A percentile compares a stretch with the other conserved stretches of the same genome.
These are phyloP conservation scores for Clarias batrachus DNA, from an alignment of 2,113 vertebrate genomes.

Conservation along the genomic window DNA sequence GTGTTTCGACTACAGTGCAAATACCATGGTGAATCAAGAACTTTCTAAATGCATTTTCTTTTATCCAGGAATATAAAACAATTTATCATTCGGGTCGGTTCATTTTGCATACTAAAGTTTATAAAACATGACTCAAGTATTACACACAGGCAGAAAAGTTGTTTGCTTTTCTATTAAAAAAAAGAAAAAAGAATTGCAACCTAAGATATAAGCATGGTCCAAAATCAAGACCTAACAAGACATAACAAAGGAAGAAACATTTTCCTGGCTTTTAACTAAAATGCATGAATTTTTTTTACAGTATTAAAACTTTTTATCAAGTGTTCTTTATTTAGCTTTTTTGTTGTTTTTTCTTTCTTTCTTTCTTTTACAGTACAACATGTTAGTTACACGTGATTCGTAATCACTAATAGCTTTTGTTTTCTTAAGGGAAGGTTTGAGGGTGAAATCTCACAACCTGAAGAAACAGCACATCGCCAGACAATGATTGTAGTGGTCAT, in stretches of 20 bases:
- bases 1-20: constrained; percentile 62
- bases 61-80: constrained; percentile 54
- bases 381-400: constrained; percentile 28
- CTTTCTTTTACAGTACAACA: constrained; percentile 40
- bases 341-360: background rate
- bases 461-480: constrained; percentile 42
- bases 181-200: constrained; percentile 21
- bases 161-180: background rate
- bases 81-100: constrained; percentile 47
- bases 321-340: constrained; percentile 31
- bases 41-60: constrained; percentile 46
- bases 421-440: constrained; percentile 24
- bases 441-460: constrained; percentile 43
- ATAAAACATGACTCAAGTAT: constrained; percentile 40
- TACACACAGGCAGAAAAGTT: constrained; percentile 18
- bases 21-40: constrained; percentile 48
- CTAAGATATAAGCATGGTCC: constrained; percentile 14
- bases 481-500: constrained; percentile 39
- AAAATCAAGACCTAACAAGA: constrained; percentile 5
- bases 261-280: constrained; percentile 26
- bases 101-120: constrained; percentile 46
- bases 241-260: background rate
- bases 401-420: constrained; percentile 20
- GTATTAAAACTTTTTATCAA: constrained; percentile 27
- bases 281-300: constrained; percentile 22